phyloP scores from a whole-genome alignment of 2,113 vertebrate species.

The Panthera leo region DNA sequence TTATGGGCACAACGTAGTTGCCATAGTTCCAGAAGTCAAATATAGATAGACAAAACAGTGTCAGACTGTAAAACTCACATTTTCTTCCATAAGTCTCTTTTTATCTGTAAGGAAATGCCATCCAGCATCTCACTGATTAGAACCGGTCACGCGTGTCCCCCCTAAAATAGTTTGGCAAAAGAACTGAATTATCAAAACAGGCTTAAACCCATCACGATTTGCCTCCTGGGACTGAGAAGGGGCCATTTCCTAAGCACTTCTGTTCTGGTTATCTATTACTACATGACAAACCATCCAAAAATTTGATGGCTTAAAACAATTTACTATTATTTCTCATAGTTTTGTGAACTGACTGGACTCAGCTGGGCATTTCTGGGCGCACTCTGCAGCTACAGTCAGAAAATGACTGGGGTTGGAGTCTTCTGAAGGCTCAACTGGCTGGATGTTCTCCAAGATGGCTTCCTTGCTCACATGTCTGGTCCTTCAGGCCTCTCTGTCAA shows the following conservation, averaged over 20 bases:
- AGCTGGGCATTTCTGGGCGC: neutral
- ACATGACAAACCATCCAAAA: neutral
- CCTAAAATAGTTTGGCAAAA: neutral
- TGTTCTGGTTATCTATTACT: neutral
- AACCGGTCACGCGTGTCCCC: neutral
- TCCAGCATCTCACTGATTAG: neutral
- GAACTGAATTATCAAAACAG: neutral
- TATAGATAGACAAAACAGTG: neutral
- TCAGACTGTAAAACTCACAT: neutral
- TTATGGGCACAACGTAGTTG: neutral
- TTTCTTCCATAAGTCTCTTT: neutral
- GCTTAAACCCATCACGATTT: neutral
- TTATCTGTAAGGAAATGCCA: conserved; percentile 1
- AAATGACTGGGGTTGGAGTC: neutral
- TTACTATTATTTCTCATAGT: neutral
- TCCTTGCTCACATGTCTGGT: neutral
- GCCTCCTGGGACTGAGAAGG: neutral
- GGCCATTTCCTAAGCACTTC: neutral
- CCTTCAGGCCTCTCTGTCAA: neutral
- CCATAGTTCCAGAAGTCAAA: conserved; percentile 13
- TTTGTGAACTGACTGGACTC: neutral
- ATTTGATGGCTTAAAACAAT: neutral
- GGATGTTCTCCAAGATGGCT: neutral
- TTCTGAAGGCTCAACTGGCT: neutral
- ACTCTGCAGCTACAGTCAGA: neutral